These are phyloP conservation scores for Prinia subflava DNA, from an alignment of 2,113 vertebrate genomes.

Conservation along the genomic window DNA sequence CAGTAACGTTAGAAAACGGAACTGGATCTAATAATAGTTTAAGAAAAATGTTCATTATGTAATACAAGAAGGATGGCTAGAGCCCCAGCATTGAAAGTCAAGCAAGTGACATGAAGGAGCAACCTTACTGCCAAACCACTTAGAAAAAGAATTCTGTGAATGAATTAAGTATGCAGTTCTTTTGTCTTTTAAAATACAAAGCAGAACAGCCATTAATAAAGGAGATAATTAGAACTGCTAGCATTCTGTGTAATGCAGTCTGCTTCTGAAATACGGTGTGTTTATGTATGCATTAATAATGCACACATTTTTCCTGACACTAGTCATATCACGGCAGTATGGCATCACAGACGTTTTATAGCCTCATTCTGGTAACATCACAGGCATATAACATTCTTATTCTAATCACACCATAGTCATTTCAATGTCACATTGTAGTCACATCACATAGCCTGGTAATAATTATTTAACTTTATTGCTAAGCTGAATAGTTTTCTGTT, in stretches of 20 bases:
- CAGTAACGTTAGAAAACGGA: constrained; percentile 31
- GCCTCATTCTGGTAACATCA: constrained; percentile 46
- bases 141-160: neutral
- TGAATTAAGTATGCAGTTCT: constrained; percentile 42
- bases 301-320: constrained; percentile 51
- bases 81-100: constrained; percentile 34
- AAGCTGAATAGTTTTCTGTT: constrained; percentile 69
- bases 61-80: constrained; percentile 30
- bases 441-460: constrained; percentile 65
- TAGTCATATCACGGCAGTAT: constrained; percentile 49
- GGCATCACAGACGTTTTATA: constrained; percentile 56
- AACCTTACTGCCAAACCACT: constrained; percentile 25
- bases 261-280: constrained; percentile 37
- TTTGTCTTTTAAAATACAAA: constrained; percentile 27
- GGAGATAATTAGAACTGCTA: constrained; percentile 43
- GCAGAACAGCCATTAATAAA: constrained; percentile 59
- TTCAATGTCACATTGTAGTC: constrained; percentile 73
- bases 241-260: constrained; percentile 25
- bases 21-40: constrained; percentile 54
- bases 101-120: constrained; percentile 28
- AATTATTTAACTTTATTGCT: constrained; percentile 76
- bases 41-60: constrained; percentile 45
- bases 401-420: constrained; percentile 67
- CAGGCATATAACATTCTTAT: constrained; percentile 55
- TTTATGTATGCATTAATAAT: constrained; percentile 67